Base-by-base conservation (phyloP, 2,888 invertebrate species). In the Nemotelus pantherinus region DNA sequence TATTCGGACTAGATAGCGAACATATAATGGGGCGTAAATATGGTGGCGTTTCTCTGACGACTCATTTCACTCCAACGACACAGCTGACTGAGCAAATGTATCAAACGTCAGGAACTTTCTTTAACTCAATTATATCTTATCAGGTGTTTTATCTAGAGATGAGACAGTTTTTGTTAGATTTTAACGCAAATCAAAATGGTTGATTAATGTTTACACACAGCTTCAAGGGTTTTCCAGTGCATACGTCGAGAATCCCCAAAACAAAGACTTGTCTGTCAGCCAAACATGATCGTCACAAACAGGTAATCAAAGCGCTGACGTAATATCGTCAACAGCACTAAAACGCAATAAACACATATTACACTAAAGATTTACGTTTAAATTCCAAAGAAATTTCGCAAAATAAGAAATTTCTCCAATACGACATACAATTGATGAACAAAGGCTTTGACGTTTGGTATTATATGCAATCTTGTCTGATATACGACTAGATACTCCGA, bases 361-460 rank as follows among this genome's bases (percentile, higher is more conserved):
- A 25, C 25, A 25, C 25, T 25, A 25, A 25, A 25, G 1, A 25
- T 25, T 25, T 25, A 25, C 25, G 25, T 25, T 25, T 25, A 25
- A 25, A 25, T 25, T 25, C 25, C 1, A 25, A 25, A 25, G 25
- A 25, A 25, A 25, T 25, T 25, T 25, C 25, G 1, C 25, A 25
- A 25, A 25, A 25, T 25, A 25, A 25, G 25, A 10, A n/a, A 58
- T 58, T 58, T 58, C 58, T 2, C 2, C 2, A n/a, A 53, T n/a
- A n/a, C 9, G 2, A 53, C 7, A 53, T 2, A 3, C 25, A 25
- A 25, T 25, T 47, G 58, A 45, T 50, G 74, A 74, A 74, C 74
- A 74, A 74, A 74, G 74, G 63, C 48, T 74, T 74, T 74, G 74
- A 74, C 74, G 63, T 74, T 74, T 74, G 63, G 41, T 39, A n/a